These are phyloP conservation scores for Odontamblyopus lacepedii DNA, from an alignment of 2,797 vertebrate genomes.

Conservation along the genomic window DNA sequence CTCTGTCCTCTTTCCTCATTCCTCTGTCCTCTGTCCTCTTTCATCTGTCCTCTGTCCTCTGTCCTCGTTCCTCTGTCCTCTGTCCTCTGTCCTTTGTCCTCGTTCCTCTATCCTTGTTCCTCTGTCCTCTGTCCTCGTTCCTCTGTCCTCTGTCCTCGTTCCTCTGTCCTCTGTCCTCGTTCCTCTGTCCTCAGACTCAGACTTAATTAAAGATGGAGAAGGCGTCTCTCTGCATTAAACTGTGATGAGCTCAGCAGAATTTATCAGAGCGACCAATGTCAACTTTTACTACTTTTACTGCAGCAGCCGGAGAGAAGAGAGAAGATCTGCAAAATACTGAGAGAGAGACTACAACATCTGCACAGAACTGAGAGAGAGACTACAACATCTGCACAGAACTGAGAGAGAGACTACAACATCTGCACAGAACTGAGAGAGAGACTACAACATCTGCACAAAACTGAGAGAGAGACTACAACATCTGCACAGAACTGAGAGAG, in stretches of 20 bases:
- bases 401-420: no score
- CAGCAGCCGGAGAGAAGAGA: no score
- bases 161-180: neutral
- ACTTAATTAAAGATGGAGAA: neutral
- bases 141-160: neutral
- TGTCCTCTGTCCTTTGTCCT: neutral
- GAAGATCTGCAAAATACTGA: no score
- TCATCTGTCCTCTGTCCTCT: neutral
- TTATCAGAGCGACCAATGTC: conserved; percentile 3
- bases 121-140: neutral
- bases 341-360: no score
- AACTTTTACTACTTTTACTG: neutral
- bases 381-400: no score
- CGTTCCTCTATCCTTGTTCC: neutral
- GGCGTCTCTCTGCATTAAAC: neutral
- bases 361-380: no score
- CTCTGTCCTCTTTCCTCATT: neutral
- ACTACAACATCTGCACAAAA: no score
- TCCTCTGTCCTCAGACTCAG: neutral
- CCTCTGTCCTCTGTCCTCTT: no score
- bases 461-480: no score
- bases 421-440: no score
- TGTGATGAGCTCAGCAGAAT: conserved; percentile 8
- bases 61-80: neutral
- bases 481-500: no score